phyloP scores from a whole-genome alignment of 2,797 vertebrate genomes.

The Oreonectes daqikongensis region DNA sequence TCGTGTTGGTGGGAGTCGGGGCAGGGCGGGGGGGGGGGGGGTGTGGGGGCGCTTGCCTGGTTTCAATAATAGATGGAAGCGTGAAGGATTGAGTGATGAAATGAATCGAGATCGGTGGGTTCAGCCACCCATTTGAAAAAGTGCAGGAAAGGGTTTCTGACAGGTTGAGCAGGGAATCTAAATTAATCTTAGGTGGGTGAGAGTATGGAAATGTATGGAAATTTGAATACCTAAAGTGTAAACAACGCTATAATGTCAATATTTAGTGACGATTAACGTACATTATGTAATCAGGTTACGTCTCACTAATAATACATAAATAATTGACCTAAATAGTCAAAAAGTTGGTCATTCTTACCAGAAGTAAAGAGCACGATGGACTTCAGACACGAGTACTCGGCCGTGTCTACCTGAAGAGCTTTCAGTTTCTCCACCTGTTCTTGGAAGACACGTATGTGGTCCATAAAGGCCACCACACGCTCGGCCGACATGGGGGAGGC shows the following conservation, averaged over 20 bases:
- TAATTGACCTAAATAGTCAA: too few species aligned
- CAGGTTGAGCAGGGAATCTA: constrained; percentile 49
- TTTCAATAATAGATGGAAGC: constrained; percentile 82
- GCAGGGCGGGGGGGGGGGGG: constrained; percentile 62
- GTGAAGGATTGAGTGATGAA: constrained; percentile 68
- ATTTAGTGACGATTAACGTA: not conserved
- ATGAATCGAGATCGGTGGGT: constrained; percentile 50
- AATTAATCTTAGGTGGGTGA: constrained; percentile 50
- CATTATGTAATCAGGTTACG: too few species aligned
- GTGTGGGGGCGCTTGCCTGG: constrained; percentile 66
- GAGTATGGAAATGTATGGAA: constrained; percentile 21
- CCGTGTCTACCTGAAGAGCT: constrained; percentile 85
- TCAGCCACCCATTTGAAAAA: constrained; percentile 54
- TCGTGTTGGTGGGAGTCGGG: constrained; percentile 69
- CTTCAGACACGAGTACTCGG: constrained; percentile 87
- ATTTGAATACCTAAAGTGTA: too few species aligned
- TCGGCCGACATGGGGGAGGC: constrained; percentile 87
- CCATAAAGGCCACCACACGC: constrained; percentile 87
- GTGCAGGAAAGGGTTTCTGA: constrained; percentile 59
- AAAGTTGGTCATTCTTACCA: constrained; percentile 70
- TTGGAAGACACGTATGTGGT: constrained; percentile 88
- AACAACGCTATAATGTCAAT: not conserved
- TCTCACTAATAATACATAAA: too few species aligned
- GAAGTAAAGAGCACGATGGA: constrained; percentile 87
- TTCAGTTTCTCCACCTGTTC: constrained; percentile 91